Percentiles rank a stretch among this genome's conserved stretches.
These are phyloP conservation scores for Trichacis sp. DNA, from an alignment of 2,888 invertebrate species.

Conservation along the genomic window DNA sequence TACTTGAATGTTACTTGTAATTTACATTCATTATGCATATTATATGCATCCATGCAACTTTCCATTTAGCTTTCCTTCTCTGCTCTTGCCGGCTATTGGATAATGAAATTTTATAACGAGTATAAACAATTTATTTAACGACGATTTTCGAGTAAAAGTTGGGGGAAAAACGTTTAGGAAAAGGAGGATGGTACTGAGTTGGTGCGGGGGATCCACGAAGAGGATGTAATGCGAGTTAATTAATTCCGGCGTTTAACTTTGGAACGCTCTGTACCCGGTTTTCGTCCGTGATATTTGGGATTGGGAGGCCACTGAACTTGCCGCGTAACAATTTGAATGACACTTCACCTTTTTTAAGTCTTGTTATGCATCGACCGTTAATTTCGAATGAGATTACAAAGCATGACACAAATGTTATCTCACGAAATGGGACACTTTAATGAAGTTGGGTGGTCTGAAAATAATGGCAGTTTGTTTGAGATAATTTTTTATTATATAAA, in stretches of 20 bases:
- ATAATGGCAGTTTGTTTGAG: background rate
- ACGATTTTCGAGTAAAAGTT: no score
- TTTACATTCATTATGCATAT: conserved; percentile 31
- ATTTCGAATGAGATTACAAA: background rate
- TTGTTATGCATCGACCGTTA: background rate
- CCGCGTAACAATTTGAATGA: conserved; percentile 33
- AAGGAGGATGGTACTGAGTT: no score
- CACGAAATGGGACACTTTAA: background rate
- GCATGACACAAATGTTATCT: background rate
- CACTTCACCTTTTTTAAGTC: conserved; percentile 18
- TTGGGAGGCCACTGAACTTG: conserved; percentile 48
- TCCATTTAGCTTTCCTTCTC: conserved; percentile 40
- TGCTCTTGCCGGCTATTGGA: conserved; percentile 27
- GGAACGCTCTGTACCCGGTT: conserved; percentile 20
- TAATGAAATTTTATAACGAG: conserved; percentile 24
- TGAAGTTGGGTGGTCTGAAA: background rate
- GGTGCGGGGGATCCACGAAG: no score
- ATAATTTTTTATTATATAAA: no score
- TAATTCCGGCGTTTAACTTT: background rate
- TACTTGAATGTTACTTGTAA: conserved; percentile 29
- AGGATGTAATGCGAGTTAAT: no score
- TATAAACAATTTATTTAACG: no score
- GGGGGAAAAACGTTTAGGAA: no score
- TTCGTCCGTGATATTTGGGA: conserved; percentile 50
- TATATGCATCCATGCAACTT: conserved; percentile 26